A percentile compares a stretch with the other conserved stretches of the same genome.
These are phyloP conservation scores for Stigmatopora nigra DNA, from an alignment of 2,113 vertebrate species.

Conservation along the genomic window DNA sequence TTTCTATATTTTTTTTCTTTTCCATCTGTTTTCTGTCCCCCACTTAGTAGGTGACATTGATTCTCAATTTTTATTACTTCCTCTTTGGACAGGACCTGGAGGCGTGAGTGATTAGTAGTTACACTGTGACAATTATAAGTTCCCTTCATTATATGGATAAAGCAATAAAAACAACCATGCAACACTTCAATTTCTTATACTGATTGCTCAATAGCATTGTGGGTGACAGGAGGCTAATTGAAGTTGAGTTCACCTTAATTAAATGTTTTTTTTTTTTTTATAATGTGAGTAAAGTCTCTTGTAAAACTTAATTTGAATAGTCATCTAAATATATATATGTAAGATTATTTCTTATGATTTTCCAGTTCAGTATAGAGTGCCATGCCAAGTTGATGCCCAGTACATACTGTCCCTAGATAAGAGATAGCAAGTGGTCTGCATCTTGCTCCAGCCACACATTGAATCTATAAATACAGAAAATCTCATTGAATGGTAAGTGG, in stretches of 20 bases:
- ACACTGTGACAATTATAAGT: neutral
- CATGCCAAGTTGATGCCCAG: neutral
- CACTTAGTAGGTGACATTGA: neutral
- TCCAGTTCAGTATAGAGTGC: neutral
- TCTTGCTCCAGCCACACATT: neutral
- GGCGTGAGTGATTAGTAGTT: neutral
- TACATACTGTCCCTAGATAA: neutral
- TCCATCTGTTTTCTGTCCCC: neutral
- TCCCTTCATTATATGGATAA: neutral
- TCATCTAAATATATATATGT: neutral
- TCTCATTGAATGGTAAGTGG: neutral
- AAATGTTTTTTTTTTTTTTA: neutral
- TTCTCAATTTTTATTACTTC: slow-evolving; percentile 5
- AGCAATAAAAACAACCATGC: neutral
- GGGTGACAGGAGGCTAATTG: neutral
- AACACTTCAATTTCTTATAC: neutral
- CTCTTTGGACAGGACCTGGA: neutral
- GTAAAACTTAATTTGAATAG: neutral
- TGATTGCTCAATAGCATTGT: neutral
- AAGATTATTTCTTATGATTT: neutral
- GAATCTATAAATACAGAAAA: slow-evolving; percentile 2
- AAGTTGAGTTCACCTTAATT: neutral
- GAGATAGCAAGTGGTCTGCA: neutral
- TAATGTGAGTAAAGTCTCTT: neutral
- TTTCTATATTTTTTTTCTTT: neutral